Evolutionary conservation across 2,797 vertebrate species (phyloP), one percentile per base, ranked within the genome.

Genomic region (Mionectes olivaceus): DNA sequence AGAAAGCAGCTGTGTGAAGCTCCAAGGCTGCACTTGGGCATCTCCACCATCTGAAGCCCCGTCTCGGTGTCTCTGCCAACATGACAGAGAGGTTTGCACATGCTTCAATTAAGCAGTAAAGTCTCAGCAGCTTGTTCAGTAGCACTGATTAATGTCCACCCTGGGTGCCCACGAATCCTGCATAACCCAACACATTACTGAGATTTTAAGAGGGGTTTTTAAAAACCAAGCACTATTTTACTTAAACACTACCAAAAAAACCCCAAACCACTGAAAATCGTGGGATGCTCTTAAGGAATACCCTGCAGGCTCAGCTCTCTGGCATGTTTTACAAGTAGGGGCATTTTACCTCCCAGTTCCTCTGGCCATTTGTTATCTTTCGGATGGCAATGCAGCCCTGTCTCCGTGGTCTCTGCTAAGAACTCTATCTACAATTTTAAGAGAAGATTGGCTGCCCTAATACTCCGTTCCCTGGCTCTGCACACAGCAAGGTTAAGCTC

Each of bases 61-160:
- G 56, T 27, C 73, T 53, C 1, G 1, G 1, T 18, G 46, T 53
- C 70, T 43, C 28, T 83, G 94, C 78, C 92, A 90, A 19, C 50
- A 7, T 79, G 90, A 95, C 91, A 83, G 88, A 92, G 28, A 80
- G 84, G 44, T 65, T 50, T 91, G 73, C 90, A 79, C 39, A 44
- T 28, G 81, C 79, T 85, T 71, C 82, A 90, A 93, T 92, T 84
- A 95, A 73, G 83, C 73, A 94, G 10, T 49, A 70, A 93, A 93
- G 85, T 80, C 90, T 86, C 87, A 83, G 77, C 89, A 94, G 74
- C 71, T 35, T 41, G 28, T 11, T 75, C 91, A 60, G 91, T 4
- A 85, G 64, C 46, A 59, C 52, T 91, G 87, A 93, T 76, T 76
- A 76, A 90, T 24, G 39, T 39, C 83, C 57, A 82, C 56, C 71